Base-by-base conservation (phyloP, 2,797 vertebrate species). In the Siniperca undulata region DNA sequence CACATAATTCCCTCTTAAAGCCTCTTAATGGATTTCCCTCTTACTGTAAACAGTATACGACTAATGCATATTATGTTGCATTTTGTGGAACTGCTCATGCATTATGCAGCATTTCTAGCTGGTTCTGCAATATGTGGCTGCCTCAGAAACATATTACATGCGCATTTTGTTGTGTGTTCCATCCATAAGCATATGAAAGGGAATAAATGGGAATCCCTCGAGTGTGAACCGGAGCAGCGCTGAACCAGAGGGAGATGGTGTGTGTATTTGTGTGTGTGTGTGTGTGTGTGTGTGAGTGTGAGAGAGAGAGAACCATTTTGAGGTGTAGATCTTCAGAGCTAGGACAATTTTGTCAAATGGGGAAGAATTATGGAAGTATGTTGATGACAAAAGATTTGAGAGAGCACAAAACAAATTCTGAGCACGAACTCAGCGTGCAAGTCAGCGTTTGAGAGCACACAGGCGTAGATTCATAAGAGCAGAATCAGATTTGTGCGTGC, bases 21-120 rank as follows among this genome's bases (percentile, higher is more conserved):
- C 19, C 5, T 70, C 56, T 22, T 70, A 69, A 82, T 77, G 70
- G 75, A 50, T 46, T 66, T 40, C 27, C 27, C 8, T 68, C 42
- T 64, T 10, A 7, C 36, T 80, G 80, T 81, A 80, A 87, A 71
- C 66, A 69, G 53, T 40, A 27, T 0, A 10, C 50, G 72, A 48
- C 74, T 36, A 67, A 72, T 70, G 70, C 71, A 78, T 3, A 74
- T 80, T 52, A 79, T 40, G 34, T 17, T 69, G 42, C 50, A 38
- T 69, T 79, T 56, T 83, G 40, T 68, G 38, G 44, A 71, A n/a
- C 52, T 65, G 69, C 59, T 72, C 80, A 74, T 88, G 58, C 24
- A 44, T 86, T 69, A 84, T 82, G 34, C 64, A 83, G 78, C 56
- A 8, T 1, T 38, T 36, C 62, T 40, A 83, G 61, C 67, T 53